A percentile compares a stretch with the other conserved stretches of the same genome.
phyloP scores from a whole-genome alignment of 2,797 vertebrate genomes.

The Eulemur albifrons region DNA sequence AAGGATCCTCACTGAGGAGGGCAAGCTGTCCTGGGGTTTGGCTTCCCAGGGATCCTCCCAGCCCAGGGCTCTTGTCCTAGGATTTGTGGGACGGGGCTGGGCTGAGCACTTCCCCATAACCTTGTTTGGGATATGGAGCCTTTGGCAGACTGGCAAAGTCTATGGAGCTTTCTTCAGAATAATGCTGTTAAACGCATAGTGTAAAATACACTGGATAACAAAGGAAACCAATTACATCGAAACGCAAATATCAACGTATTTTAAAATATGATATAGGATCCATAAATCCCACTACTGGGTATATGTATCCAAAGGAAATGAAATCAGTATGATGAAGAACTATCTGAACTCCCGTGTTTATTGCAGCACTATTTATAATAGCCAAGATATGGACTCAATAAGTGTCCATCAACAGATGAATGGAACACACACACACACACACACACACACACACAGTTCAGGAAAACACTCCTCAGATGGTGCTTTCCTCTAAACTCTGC shows the following conservation, averaged over 20 bases:
- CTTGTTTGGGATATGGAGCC: neutral
- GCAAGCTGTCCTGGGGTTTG: neutral
- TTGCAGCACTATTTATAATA: neutral
- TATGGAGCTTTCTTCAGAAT: neutral
- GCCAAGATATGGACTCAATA: neutral
- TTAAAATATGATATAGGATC: neutral
- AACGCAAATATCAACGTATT: neutral
- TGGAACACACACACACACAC: neutral
- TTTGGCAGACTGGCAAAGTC: neutral
- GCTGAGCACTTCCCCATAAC: no score
- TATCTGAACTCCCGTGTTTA: neutral
- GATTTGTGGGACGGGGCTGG: no score
- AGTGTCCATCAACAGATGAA: neutral
- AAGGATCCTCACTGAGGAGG: neutral
- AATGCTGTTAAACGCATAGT: neutral
- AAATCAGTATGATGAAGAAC: neutral
- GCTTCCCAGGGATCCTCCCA: neutral
- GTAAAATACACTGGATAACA: neutral
- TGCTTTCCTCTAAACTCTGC: no score
- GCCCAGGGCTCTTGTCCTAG: neutral
- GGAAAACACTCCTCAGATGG: no score
- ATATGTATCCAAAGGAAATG: neutral
- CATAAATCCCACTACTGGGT: neutral
- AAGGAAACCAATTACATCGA: neutral
- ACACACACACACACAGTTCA: no score